phyloP scores from a whole-genome alignment of 2,888 invertebrate species.

The Leucoma salicis region DNA sequence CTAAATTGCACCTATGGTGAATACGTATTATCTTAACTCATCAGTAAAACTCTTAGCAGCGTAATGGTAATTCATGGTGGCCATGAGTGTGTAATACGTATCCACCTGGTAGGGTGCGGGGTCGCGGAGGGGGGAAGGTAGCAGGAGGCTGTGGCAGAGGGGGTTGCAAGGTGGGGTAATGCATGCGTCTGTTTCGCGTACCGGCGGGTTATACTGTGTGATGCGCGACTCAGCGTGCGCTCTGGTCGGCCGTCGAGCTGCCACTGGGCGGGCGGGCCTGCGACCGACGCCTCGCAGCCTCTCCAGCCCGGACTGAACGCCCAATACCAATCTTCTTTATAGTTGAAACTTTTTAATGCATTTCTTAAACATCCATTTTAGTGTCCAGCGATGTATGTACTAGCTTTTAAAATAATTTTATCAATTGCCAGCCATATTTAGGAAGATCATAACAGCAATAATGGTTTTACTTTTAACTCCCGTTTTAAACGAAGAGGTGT shows the following conservation, averaged over 20 bases:
- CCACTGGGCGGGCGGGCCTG: conserved; percentile 61
- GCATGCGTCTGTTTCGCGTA: conserved; percentile 72
- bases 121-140: conserved; percentile 13
- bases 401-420: neutral
- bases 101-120: conserved; percentile 47
- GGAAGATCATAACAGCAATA: no score
- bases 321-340: conserved; percentile 43
- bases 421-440: no score
- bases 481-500: no score
- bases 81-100: conserved; percentile 54
- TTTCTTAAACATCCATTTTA: conserved; percentile 19
- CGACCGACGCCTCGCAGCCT: conserved; percentile 48
- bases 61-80: conserved; percentile 36
- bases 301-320: conserved; percentile 52
- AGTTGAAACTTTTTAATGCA: conserved; percentile 53
- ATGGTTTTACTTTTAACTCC: no score
- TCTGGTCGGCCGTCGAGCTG: conserved; percentile 69
- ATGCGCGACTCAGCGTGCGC: conserved; percentile 75
- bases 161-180: conserved; percentile 30
- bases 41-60: conserved; percentile 24
- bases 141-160: conserved; percentile 15
- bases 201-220: conserved; percentile 70
- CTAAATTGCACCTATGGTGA: conserved; percentile 26
- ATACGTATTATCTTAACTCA: conserved; percentile 35
- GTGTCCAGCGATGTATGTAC: neutral